Conservation (phyloP, 2,888 invertebrate species). For the Nasonia oneida region DNA sequence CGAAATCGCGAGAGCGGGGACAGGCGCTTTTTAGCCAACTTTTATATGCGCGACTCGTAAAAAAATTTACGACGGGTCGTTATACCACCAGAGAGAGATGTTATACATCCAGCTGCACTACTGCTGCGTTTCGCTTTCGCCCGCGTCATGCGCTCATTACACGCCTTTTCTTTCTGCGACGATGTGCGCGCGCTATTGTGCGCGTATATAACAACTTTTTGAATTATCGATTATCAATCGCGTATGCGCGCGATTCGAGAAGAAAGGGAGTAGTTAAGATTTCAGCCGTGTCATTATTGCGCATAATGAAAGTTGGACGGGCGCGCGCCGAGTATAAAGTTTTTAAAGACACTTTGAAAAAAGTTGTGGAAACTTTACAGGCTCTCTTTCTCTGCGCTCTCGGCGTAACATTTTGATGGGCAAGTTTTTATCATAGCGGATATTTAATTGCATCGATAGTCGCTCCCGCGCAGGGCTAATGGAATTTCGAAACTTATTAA, state of each 20-base stretch:
- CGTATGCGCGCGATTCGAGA: not conserved
- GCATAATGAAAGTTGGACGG: not conserved
- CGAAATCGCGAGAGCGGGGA: not conserved
- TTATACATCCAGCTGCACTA: constrained; percentile 1
- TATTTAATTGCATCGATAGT: not conserved
- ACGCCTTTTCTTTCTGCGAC: not conserved
- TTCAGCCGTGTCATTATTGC: constrained; percentile 8
- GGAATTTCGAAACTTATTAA: constrained; percentile 38
- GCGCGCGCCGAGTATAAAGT: not conserved
- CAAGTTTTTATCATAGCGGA: constrained; percentile 9
- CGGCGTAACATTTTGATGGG: not conserved
- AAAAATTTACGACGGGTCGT: constrained; percentile 47
- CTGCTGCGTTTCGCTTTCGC: constrained; percentile 8
- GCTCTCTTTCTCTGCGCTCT: not conserved
- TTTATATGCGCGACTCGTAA: constrained; percentile 49
- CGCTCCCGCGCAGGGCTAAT: not conserved
- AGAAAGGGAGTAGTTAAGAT: not conserved
- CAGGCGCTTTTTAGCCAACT: constrained; percentile 34
- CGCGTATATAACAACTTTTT: not conserved
- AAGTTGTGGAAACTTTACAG: constrained; percentile 7
- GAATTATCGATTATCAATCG: not conserved
- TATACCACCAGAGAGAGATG: not conserved
- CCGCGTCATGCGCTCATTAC: not conserved
- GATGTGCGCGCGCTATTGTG: not conserved
- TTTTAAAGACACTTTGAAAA: constrained; percentile 16